A percentile compares a stretch with the other conserved stretches of the same genome.
Conservation (phyloP, 2,113 vertebrate genomes). For the Alces alces region DNA sequence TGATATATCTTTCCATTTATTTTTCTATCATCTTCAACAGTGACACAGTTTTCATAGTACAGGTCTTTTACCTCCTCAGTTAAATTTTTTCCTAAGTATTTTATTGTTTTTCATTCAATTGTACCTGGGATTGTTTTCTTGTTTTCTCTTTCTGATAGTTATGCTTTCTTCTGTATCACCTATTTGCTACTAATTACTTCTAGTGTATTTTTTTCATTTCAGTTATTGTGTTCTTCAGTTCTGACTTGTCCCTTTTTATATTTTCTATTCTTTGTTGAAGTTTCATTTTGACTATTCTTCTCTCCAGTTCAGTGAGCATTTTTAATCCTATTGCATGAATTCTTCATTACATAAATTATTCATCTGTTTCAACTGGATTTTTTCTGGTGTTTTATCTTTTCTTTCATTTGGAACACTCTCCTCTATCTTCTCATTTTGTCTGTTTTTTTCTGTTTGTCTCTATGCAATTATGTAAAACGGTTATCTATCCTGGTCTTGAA, state of each 20-base stretch:
- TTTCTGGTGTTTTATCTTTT: background rate
- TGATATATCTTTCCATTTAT: background rate
- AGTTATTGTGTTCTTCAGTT: background rate
- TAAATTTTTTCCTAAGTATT: background rate
- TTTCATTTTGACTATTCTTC: background rate
- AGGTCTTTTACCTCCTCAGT: background rate
- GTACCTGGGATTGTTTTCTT: background rate
- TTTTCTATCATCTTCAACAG: background rate
- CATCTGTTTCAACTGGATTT: background rate
- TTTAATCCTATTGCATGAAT: background rate
- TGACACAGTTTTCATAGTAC: background rate
- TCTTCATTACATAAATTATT: background rate
- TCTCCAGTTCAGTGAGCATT: background rate
- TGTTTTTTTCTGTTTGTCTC: background rate
- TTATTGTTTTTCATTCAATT: background rate
- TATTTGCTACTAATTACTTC: background rate
- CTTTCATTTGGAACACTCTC: background rate
- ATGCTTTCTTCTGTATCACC: background rate
- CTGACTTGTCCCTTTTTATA: background rate
- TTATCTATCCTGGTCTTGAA: background rate
- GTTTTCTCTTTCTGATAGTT: background rate
- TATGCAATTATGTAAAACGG: background rate
- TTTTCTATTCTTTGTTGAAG: background rate
- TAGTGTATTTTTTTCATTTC: background rate
- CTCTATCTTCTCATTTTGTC: background rate